Evolutionary conservation across 2,888 invertebrate species (phyloP), one percentile per base, ranked within the genome.

Genomic region (Tenthredo amoena): DNA sequence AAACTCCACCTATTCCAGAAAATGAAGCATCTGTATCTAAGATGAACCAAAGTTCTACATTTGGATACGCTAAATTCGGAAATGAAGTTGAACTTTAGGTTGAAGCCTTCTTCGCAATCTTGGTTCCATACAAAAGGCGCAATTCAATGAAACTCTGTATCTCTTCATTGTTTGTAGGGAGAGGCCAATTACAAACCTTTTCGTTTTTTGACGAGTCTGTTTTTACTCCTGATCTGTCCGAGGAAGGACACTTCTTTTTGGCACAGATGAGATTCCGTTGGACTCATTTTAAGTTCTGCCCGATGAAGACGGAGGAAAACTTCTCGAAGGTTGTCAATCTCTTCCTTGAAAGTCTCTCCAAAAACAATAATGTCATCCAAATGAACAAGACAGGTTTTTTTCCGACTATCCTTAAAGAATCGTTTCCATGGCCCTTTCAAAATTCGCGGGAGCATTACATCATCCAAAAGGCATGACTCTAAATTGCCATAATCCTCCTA

Each of bases 361-460:
- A 88, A 72, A 1, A 87, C 79, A 1, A 88, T 86, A 0, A 90
- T 77, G 84, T 90, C 88, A 74, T 90, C 58, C 7, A 79, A 31
- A n/a, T 79, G 58, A 0, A 58, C 79, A 1, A 79, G 18, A 18
- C 89, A 88, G 37, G 85, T 87, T 82, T 88, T 88, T 86, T 87
- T 86, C 79, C 18, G 87, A 72, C 76, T 86, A 26, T 47, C 86
- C 88, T 43, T 68, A 12, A 0, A 89, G 84, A 50, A 89, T 86
- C 9, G 21, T 18, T 65, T 90, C 88, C 89, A 90, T 87, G 12
- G 87, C 31, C 12, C 86, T 12, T 77, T 86, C 79, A 55, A 87
- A 87, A 4, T 89, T 90, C 0, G 89, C 88, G 2, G 88, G 88
- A 5, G 89, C 88, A 84, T 89, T 89, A 68, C 88, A 89, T 0